Evolutionary conservation across 1,140 invertebrate species (phyloP), one percentile per base, ranked within the genome.

Genomic region (Cydia splendana): DNA sequence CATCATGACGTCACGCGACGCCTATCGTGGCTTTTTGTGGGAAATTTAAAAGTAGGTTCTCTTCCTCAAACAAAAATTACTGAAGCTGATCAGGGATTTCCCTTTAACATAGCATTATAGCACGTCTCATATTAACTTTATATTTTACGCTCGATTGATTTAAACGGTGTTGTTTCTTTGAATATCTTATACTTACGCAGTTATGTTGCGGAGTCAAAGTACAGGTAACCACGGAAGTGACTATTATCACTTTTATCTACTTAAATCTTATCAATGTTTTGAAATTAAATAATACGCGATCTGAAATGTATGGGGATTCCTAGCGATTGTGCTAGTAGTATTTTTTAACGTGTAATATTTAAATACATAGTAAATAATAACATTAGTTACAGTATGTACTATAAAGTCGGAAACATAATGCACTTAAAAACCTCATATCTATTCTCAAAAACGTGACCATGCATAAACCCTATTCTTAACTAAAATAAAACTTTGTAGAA

Each of bases 1-100:
- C 82, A 84, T 62, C 42, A 79, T 80, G 81, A 84, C 82, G 81
- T 84, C 83, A 84, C 76, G 76, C 76, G 83, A 82, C 81, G 81
- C 83, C 74, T 20, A 79, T 67, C 57, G 67, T 75, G 69, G 75
- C 77, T 79, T 82, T 83, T 57, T 75, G 87, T 82, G 86, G 83
- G 81, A 86, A 85, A 80, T 82, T 84, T 79, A 78, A 85, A 87
- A 80, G 57, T 38, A 62, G n/a, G 12, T 57, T 69, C 15, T n/a
- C 57, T 71, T 71, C 30, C 67, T 71, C 67, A 42, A 34, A 71
- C 28, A 18, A 45, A 71, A 38, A 62, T 62, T 20, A 62, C 20
- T 24, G 1, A 24, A 62, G 57, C 10, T 0, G 18, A 62, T 62
- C 57, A 62, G 57, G 57, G 57, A 62, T 62, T 62, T 62, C 20